These are phyloP conservation scores for Amniataba percoides DNA, from an alignment of 2,797 vertebrate genomes.

Conservation along the genomic window DNA sequence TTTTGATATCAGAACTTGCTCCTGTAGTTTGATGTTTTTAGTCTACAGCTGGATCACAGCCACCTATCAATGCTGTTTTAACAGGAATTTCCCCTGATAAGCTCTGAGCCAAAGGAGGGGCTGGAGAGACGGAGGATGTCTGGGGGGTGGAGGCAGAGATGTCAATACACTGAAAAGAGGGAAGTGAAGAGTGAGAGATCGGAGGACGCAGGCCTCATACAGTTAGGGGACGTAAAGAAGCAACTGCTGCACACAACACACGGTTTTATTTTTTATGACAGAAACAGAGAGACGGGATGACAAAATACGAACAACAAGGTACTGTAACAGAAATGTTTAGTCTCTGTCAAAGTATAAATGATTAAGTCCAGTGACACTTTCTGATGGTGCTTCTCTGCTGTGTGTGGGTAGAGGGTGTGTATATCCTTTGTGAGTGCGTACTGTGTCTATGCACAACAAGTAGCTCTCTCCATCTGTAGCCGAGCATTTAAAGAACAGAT, in stretches of 20 bases:
- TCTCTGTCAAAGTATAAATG: not conserved
- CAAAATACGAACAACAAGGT: conserved; percentile 55
- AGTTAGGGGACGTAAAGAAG: conserved; percentile 54
- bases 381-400: not conserved
- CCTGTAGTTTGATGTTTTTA: not conserved
- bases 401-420: not conserved
- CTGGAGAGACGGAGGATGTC: not conserved
- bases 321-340: conserved; percentile 9
- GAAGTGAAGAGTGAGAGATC: conserved; percentile 56
- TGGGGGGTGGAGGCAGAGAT: not conserved
- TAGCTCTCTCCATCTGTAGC: not conserved
- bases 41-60: no score
- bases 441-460: not conserved
- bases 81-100: conserved; percentile 27
- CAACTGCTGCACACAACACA: not conserved
- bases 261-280: not conserved
- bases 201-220: not conserved
- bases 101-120: not conserved
- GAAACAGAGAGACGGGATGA: conserved; percentile 47
- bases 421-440: not conserved
- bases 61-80: conserved; percentile 9
- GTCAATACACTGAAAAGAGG: conserved; percentile 42
- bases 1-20: not conserved
- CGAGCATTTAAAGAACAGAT: not conserved
- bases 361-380: not conserved